Base-by-base conservation (phyloP, 2,888 invertebrate species). In the Epinotia bilunana region DNA sequence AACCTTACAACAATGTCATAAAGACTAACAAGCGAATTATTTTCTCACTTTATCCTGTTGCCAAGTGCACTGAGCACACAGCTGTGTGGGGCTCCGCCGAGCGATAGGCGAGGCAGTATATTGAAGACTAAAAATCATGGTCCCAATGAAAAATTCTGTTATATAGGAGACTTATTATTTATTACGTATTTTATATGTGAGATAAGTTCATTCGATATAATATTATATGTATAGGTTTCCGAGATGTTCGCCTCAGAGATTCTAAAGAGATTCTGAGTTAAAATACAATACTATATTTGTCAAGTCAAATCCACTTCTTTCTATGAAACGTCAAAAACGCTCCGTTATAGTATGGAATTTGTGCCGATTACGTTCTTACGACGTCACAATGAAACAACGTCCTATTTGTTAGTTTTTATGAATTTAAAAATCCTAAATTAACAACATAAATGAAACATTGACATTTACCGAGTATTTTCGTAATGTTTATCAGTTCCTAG, bases 221-320 rank as follows among this genome's bases (percentile, higher is more conserved):
- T 23, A 23, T 11, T 0, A 3, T 28, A 5, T 28, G 11, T 28
- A 28, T 64, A 53, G 1, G 7, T 53, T 28, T 11, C 11, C n/a
- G 65, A 65, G 65, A 65, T 46, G 49, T 20, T 0, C 23, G 43
- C 53, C 49, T 64, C 28, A 65, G 64, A 65, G 64, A 65, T 65
- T 65, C 65, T 2, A 5, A n/a, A 46, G 65, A 65, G 53, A 65
- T 65, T 49, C 65, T 3, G 64, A 9, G 23, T 20, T 46, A 7
- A n/a, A 53, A 53, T 28, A 28, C 23, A 3, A 3, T 28, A 28
- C 23, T 1, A 3, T 28, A 28, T 28, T 28, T 28, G 23, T 2
- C 23, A 28, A 1, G 3, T 3, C 23, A 28, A 28, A 20, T 20
- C 20, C 2, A 20, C 20, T 20, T 20, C 20, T 20, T 20, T 20